phyloP scores from a whole-genome alignment of 2,797 vertebrate genomes.

The Enteromius anoplus region DNA sequence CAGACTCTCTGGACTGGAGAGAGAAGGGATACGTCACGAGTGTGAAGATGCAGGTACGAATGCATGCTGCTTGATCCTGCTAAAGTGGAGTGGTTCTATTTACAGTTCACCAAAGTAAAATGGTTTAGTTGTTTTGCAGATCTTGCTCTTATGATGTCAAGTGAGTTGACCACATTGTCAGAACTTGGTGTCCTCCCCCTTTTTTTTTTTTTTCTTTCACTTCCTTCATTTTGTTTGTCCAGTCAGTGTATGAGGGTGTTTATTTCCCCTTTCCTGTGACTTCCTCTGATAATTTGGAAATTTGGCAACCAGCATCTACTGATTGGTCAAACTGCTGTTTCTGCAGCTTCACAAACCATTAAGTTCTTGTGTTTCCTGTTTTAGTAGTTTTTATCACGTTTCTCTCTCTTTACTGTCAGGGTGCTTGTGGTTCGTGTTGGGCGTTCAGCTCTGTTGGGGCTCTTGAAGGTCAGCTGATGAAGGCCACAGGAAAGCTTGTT shows the following conservation, averaged over 20 bases:
- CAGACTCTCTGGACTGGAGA: slow-evolving; percentile 84
- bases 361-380: not conserved
- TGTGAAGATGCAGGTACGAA: slow-evolving; percentile 85
- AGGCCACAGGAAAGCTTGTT: slow-evolving; percentile 79
- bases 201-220: not conserved
- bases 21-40: slow-evolving; percentile 79
- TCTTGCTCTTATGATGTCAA: not conserved
- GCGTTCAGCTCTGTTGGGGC: slow-evolving; percentile 89
- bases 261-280: not conserved
- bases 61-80: not conserved
- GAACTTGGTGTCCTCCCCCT: not conserved
- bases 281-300: not conserved
- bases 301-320: not conserved
- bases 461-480: slow-evolving; percentile 85
- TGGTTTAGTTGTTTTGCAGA: not conserved
- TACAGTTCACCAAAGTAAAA: not conserved
- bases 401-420: slow-evolving; percentile 67
- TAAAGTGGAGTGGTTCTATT: not conserved
- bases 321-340: not conserved
- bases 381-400: not conserved
- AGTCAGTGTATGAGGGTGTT: not conserved
- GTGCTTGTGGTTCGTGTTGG: slow-evolving; percentile 88
- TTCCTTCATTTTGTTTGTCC: not conserved
- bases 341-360: not conserved
- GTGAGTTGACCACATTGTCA: not conserved